A percentile compares a stretch with the other conserved stretches of the same genome.
phyloP scores from a whole-genome alignment of 1,140 invertebrate genomes.

The Eubasilissa regina region DNA sequence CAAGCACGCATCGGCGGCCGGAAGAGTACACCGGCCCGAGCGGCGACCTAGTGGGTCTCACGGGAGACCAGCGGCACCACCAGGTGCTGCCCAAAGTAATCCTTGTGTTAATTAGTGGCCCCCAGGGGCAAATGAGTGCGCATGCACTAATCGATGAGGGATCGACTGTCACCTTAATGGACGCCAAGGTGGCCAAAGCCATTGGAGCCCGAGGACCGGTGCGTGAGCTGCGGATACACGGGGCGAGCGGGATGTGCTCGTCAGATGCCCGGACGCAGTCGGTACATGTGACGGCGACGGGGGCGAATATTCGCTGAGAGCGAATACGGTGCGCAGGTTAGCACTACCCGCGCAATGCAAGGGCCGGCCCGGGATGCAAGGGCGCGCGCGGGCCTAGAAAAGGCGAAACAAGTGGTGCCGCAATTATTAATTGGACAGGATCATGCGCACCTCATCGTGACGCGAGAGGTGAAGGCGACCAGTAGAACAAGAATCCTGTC shows the following conservation, averaged over 20 bases:
- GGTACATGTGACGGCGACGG: background rate
- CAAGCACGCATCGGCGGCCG: background rate
- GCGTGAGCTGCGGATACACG: background rate
- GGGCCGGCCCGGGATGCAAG: no score
- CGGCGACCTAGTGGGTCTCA: no score
- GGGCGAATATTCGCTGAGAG: background rate
- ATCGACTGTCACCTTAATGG: background rate
- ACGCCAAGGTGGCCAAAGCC: background rate
- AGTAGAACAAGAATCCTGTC: slow-evolving; percentile 5
- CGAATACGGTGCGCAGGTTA: background rate
- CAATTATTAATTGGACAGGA: no score
- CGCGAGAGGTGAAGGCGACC: no score
- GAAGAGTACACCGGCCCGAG: no score
- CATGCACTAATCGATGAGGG: slow-evolving; percentile 3
- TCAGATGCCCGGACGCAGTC: background rate
- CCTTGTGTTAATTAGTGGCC: background rate
- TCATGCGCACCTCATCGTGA: no score
- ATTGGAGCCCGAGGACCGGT: background rate
- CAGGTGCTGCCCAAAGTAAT: no score
- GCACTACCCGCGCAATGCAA: slow-evolving; percentile 3
- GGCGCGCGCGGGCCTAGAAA: no score
- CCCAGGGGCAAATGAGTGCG: background rate
- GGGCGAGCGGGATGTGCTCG: background rate
- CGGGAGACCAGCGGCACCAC: no score
- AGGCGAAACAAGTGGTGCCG: no score